These are phyloP conservation scores for Chrysocyon brachyurus DNA, from an alignment of 2,797 vertebrate species.

Conservation along the genomic window DNA sequence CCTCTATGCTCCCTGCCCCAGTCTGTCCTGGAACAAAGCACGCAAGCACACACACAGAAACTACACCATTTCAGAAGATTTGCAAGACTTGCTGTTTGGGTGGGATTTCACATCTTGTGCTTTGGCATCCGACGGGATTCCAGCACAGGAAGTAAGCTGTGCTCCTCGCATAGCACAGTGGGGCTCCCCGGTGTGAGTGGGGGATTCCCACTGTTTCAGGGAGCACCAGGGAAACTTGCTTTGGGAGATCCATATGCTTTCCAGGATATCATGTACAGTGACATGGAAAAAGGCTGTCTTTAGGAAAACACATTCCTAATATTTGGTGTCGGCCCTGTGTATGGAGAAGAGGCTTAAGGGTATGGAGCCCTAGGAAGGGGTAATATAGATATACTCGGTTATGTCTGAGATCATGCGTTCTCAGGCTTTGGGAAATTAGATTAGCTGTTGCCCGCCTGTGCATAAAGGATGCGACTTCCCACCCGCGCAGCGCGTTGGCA, in stretches of 20 bases:
- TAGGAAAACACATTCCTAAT: neutral
- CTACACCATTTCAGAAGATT: neutral
- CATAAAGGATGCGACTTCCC: conserved; percentile 82
- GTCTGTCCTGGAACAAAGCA: neutral
- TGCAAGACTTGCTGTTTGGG: neutral
- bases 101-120: neutral
- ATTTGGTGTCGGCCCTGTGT: neutral
- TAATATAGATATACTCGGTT: conserved; percentile 74
- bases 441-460: conserved; percentile 88
- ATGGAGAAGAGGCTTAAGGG: neutral
- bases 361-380: conserved; percentile 56
- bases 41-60: neutral
- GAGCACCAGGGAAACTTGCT: conserved; percentile 67
- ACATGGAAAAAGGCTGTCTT: conserved; percentile 44
- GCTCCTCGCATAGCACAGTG: neutral
- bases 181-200: neutral
- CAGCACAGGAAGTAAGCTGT: neutral
- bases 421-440: conserved; percentile 90
- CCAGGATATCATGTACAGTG: conserved; percentile 49
- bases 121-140: neutral
- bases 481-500: conserved; percentile 58
- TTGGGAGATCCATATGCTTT: neutral
- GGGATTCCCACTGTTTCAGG: conserved; percentile 58
- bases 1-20: neutral
- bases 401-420: conserved; percentile 72